Percentiles rank a stretch among this genome's conserved stretches.
Conservation (phyloP, 92 coral and sea anemone genomes). For the Porites rus region DNA sequence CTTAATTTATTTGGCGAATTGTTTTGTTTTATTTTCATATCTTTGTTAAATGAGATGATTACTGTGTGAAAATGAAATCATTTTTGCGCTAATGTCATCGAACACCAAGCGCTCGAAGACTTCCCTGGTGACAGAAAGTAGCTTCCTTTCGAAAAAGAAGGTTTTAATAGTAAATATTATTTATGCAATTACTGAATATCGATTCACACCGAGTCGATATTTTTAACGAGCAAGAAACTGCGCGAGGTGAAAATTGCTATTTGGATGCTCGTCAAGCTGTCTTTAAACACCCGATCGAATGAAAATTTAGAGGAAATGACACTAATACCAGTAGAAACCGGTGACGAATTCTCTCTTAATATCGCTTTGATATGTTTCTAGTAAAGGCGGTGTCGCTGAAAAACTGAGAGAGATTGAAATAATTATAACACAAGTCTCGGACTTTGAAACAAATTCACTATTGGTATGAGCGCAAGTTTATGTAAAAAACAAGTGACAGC, state of each 20-base stretch:
- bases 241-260: not conserved
- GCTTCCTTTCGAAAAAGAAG: not conserved
- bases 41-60: not conserved
- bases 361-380: no score
- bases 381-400: not conserved
- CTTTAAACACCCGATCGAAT: not conserved
- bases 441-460: constrained; percentile 22
- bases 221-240: constrained; percentile 15
- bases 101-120: no score
- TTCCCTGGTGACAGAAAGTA: not conserved
- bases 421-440: constrained; percentile 23
- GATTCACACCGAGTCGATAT: constrained; percentile 12
- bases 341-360: not conserved
- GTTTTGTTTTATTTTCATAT: not conserved
- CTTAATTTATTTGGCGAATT: not conserved
- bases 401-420: not conserved
- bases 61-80: not conserved
- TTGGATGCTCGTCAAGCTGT: not conserved
- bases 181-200: constrained; percentile 6
- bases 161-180: not conserved
- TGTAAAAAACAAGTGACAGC: not conserved
- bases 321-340: not conserved
- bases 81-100: no score
- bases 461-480: constrained; percentile 10
- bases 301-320: not conserved